Conservation (phyloP, 2,797 vertebrate species). For the Girardinus metallicus region DNA sequence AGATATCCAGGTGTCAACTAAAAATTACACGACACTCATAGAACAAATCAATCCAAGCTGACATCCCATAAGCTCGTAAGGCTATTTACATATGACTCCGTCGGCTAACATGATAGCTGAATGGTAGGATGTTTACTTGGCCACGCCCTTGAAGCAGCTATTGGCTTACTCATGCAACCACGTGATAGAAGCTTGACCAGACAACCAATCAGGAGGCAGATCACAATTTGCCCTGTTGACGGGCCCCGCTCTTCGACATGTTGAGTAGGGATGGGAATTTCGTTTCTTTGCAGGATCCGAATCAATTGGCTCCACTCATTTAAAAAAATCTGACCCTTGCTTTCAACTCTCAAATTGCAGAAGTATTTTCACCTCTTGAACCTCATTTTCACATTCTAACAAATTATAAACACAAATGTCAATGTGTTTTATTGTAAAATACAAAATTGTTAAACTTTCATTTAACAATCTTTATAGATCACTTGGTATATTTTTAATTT, state of each 20-base stretch:
- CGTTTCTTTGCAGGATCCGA: not conserved
- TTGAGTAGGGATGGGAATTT: constrained; percentile 10
- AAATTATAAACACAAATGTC: not conserved
- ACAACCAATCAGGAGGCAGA: constrained; percentile 39
- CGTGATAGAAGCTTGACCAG: constrained; percentile 16
- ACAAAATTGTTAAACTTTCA: constrained; percentile 14
- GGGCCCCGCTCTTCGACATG: constrained; percentile 8
- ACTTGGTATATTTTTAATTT: too few species aligned
- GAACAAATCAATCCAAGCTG: not conserved
- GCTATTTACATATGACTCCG: constrained; percentile 44
- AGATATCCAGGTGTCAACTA: not conserved
- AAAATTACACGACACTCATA: not conserved
- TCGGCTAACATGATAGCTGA: constrained; percentile 63
- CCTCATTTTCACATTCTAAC: not conserved
- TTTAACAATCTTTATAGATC: too few species aligned
- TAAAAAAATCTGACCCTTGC: not conserved
- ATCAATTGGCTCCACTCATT: not conserved
- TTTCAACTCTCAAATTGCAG: not conserved
- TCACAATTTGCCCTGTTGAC: not conserved
- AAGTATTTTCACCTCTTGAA: not conserved
- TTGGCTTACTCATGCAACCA: constrained; percentile 44
- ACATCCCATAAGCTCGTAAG: constrained; percentile 43
- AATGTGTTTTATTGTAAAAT: not conserved
- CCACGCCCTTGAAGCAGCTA: constrained; percentile 41
- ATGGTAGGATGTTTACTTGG: constrained; percentile 25